A percentile compares a stretch with the other conserved stretches of the same genome.
Conservation (phyloP, 2,113 vertebrate genomes). For the Struthidea cinerea region DNA sequence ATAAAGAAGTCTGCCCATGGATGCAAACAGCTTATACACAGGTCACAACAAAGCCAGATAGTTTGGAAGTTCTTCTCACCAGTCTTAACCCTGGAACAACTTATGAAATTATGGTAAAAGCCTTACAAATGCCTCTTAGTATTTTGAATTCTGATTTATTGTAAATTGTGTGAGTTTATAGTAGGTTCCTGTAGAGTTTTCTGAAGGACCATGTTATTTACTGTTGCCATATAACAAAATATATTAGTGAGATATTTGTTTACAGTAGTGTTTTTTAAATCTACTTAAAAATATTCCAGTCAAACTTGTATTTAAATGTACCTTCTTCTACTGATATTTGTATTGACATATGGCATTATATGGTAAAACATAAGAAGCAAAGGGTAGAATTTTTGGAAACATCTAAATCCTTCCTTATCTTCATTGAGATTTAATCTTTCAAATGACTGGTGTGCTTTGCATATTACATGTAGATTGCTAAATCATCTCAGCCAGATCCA, state of each 20-base stretch:
- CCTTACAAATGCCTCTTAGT: neutral
- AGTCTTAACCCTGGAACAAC: slow-evolving; percentile 89
- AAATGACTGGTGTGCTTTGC: neutral
- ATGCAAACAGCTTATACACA: slow-evolving; percentile 82
- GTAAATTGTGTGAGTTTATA: neutral
- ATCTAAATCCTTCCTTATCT: neutral
- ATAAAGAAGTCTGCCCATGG: slow-evolving; percentile 93
- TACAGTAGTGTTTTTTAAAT: neutral
- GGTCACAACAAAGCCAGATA: slow-evolving; percentile 77
- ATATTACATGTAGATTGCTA: neutral
- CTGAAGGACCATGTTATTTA: neutral
- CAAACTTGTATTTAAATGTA: neutral
- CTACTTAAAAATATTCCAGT: neutral
- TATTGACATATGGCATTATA: neutral
- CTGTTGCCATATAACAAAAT: neutral
- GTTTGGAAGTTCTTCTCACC: slow-evolving; percentile 87
- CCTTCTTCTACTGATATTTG: neutral
- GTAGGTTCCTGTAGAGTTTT: neutral
- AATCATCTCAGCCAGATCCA: neutral
- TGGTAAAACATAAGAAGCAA: neutral
- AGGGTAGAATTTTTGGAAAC: neutral
- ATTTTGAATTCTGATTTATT: neutral
- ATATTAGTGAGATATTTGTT: neutral
- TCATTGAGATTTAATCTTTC: neutral
- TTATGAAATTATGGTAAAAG: slow-evolving; percentile 90